Conservation (phyloP, 2,797 vertebrate species). For the Enteromius fasciolatus region DNA sequence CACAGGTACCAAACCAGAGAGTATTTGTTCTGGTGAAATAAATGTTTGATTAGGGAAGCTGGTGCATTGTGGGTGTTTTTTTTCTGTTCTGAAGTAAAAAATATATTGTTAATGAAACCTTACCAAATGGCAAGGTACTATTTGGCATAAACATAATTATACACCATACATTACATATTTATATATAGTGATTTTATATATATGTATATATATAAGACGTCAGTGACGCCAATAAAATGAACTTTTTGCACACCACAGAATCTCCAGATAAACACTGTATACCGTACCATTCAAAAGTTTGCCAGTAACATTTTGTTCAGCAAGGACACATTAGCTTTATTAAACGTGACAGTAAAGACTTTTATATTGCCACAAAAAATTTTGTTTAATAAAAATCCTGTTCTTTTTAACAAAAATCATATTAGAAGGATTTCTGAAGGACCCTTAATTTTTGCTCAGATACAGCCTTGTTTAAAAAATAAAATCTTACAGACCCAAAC, state of each 20-base stretch:
- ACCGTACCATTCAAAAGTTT: constrained; percentile 17
- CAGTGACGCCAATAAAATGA: not conserved
- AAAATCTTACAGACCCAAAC: constrained; percentile 1
- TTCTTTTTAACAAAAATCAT: not conserved
- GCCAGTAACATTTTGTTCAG: not conserved
- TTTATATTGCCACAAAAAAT: not conserved
- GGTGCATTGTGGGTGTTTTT: not conserved
- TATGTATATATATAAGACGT: not conserved
- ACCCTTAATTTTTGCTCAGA: not conserved
- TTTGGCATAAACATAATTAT: not conserved
- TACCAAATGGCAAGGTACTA: not conserved
- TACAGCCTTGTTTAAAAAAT: not conserved
- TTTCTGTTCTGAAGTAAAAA: not conserved
- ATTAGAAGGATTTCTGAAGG: not conserved
- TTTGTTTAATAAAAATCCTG: not conserved
- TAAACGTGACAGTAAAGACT: not conserved
- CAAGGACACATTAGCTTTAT: not conserved
- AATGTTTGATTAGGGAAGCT: not conserved
- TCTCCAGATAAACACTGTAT: not conserved
- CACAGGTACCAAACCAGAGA: not conserved
- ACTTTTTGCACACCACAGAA: not conserved
- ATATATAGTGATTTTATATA: not conserved
- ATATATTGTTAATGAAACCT: not conserved
- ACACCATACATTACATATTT: not conserved
- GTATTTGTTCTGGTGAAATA: constrained; percentile 1